A percentile compares a stretch with the other conserved stretches of the same genome.
Conservation (phyloP, 2,888 invertebrate genomes). For the Silvanus unidentatus region DNA sequence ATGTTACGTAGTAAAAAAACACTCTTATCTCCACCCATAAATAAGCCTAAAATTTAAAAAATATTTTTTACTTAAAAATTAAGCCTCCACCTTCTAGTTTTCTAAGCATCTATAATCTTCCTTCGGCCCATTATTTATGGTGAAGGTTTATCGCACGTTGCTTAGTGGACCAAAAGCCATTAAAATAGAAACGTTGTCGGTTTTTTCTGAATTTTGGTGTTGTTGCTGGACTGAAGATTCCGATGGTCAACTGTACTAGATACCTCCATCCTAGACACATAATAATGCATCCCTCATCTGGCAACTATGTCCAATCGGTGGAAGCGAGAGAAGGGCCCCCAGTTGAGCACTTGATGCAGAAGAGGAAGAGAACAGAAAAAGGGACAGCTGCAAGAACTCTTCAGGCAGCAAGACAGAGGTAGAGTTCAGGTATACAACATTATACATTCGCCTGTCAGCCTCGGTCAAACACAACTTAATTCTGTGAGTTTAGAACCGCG, state of each 20-base stretch:
- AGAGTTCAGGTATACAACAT: slow-evolving; percentile 6
- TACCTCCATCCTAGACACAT: slow-evolving; percentile 23
- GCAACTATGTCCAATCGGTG: slow-evolving; percentile 1
- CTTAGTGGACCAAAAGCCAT: no score
- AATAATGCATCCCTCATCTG: slow-evolving; percentile 32
- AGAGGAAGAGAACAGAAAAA: slow-evolving; percentile 4
- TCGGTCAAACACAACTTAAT: slow-evolving; percentile 45
- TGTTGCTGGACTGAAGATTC: slow-evolving; percentile 10
- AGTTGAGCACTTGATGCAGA: slow-evolving; percentile 9
- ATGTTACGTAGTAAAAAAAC: no score
- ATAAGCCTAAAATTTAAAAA: no score
- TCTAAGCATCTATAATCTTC: no score
- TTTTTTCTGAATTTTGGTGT: slow-evolving; percentile 13
- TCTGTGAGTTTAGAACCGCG: slow-evolving; percentile 34
- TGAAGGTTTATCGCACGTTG: no score
- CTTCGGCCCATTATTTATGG: no score
- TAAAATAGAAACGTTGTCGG: no score
- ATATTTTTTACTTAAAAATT: no score
- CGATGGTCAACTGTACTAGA: slow-evolving; percentile 27
- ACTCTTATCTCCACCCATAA: no score
- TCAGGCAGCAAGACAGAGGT: slow-evolving; percentile 1
- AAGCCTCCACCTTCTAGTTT: no score
- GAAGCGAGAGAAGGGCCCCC: slow-evolving; percentile 23
- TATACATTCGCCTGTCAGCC: slow-evolving; percentile 28
- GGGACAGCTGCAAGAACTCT: slow-evolving; percentile 4